These are phyloP conservation scores for Aeoliscus strigatus DNA, from an alignment of 2,797 vertebrate species.

Conservation along the genomic window DNA sequence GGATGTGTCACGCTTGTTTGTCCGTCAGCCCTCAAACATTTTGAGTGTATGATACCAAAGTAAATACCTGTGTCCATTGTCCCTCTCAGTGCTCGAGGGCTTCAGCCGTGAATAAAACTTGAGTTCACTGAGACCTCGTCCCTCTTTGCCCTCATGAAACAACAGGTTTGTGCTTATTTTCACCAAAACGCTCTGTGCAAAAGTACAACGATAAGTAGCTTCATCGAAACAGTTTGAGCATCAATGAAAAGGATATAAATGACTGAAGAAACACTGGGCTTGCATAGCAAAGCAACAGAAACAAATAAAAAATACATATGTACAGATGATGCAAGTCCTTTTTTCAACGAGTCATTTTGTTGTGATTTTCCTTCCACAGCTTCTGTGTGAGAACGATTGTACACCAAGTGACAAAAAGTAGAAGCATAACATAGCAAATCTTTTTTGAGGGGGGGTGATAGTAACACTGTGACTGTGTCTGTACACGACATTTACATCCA, in stretches of 20 bases:
- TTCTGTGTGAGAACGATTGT: conserved; percentile 56
- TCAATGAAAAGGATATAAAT: conserved; percentile 87
- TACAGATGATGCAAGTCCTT: conserved; percentile 92
- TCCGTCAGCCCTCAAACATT: conserved; percentile 34
- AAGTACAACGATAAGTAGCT: conserved; percentile 80
- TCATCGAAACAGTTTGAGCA: conserved; percentile 68
- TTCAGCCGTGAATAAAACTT: conserved; percentile 50
- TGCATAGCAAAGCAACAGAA: conserved; percentile 98
- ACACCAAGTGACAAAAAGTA: conserved; percentile 67
- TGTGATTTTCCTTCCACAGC: conserved; percentile 53
- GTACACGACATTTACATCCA: conserved; percentile 97
- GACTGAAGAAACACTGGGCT: conserved; percentile 90
- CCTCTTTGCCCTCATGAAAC: conserved; percentile 65
- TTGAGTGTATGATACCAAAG: conserved; percentile 47
- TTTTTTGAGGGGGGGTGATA: conserved; percentile 71
- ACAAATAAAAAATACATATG: conserved; percentile 86
- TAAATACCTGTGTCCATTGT: conserved; percentile 30
- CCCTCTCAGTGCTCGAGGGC: conserved; percentile 45
- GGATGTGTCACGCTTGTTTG: conserved; percentile 55
- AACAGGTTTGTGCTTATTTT: conserved; percentile 98
- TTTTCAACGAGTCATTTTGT: conserved; percentile 72
- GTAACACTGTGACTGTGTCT: conserved; percentile 89
- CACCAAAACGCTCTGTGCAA: conserved; percentile 97
- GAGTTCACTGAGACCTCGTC: conserved; percentile 49
- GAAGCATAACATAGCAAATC: conserved; percentile 67